Base-by-base conservation (phyloP, 2,113 vertebrate genomes). In the Tympanuchus pallidicinctus region DNA sequence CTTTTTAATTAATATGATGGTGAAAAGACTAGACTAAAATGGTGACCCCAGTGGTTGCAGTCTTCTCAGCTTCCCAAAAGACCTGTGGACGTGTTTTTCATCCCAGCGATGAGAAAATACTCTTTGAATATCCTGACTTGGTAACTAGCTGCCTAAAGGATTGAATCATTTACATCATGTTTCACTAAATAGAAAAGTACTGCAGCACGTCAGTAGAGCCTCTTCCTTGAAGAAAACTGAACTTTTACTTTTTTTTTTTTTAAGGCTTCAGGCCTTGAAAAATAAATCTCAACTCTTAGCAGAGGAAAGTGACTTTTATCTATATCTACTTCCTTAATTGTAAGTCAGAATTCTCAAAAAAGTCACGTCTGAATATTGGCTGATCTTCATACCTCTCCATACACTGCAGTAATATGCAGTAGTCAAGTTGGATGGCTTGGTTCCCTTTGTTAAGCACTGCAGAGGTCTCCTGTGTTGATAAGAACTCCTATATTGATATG, bases 1-100 rank as follows among this genome's bases (percentile, higher is more conserved):
- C 34, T 78, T 83, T 92, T 83, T 91, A 96, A 82, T 95, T 89
- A 92, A 56, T 16, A 0, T 2, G 43, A 3, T 80, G 50, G 54
- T 67, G 34, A 20, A 57, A 45, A 76, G 65, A 38, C 38, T 43
- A 16, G 8, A 81, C 57, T 61, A 43, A 60, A 86, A 6, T 13
- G 8, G 40, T 56, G n/a, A 27, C 60, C 90, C 32, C 14, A 14
- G 67, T 67, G 57, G 42, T 64, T 89, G 32, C 38, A 63, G 54
- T 20, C 30, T 50, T 79, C 42, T 83, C 38, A 42, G 2, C 22
- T 15, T 81, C 80, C 42, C 54, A 83, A 63, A 50, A 48, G 47
- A 78, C 47, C 43, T 61, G 0, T 8, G n/a, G 65, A 17, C 24
- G 40, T 8, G 17, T 67, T 94, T 89, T 89, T 71, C 47, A 88